Base-by-base conservation (phyloP, 2,797 vertebrate species). In the Schizothorax lantsangensis region DNA sequence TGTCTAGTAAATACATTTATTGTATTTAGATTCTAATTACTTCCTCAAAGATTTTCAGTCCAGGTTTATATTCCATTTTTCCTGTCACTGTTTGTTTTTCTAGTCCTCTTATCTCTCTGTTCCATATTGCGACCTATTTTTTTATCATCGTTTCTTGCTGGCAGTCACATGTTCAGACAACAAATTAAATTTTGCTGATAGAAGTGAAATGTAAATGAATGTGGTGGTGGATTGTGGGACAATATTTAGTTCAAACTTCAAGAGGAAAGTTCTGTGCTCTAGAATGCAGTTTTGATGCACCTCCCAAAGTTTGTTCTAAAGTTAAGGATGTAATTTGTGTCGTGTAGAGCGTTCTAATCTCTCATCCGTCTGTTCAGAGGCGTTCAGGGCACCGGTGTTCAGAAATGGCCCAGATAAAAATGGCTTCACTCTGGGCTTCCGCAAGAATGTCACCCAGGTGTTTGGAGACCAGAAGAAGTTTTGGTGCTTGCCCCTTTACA, bases 381-480 rank as follows among this genome's bases (percentile, higher is more conserved):
- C 98, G 68, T 99, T 98, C 88, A 95, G 97, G 83, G 96, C 97
- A 85, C 97, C 98, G 8, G 95, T 95, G 19, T 99, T 99, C 93
- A 92, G 95, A 85, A 97, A 96, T 0, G 97, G 98, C 54, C 94
- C 96, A 15, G 98, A 99, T 91, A 97, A 97, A 95, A 97, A 97
- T 45, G 98, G 97, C 3, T 99, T 99, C 93, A 97, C 97, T 88
- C 94, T 99, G n/a, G 97, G 98, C 83, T 97, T 92, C 88, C 94
- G 93, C 85, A 96, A 97, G 92, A 99, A 99, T 88, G 88, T 97
- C 64, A 95, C 91, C 30, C 86, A 89, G 84, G 86, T 89, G 54
- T 89, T 89, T 4, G 88, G 88, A 79, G 86, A 99, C 89, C 95
- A 96, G 91, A 96, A 94, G 84, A 97, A 97, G 88, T 96, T 95